A percentile compares a stretch with the other conserved stretches of the same genome.
Evolutionary conservation across 1,140 invertebrate genomes (phyloP).

Genomic region (Drosophila ohnishii): DNA sequence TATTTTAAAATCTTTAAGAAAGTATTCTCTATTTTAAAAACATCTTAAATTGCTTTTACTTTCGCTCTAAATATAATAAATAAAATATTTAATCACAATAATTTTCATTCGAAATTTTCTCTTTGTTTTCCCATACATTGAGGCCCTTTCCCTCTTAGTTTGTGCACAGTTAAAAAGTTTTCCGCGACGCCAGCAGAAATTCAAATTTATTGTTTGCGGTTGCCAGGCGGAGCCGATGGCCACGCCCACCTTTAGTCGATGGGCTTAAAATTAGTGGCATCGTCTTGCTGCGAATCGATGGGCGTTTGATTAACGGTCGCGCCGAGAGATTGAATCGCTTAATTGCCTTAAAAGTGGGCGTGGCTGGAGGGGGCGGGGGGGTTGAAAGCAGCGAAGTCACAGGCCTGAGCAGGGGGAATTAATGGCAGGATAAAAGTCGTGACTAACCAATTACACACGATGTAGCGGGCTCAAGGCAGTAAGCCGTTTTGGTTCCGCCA

Average conservation of each 20-base stretch:
- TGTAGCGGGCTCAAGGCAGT: conserved; percentile 19
- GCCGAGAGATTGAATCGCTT: conserved; percentile 66
- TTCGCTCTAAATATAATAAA: too few species aligned
- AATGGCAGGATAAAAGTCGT: conserved; percentile 50
- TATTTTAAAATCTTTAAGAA: too few species aligned
- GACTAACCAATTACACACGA: conserved; percentile 56
- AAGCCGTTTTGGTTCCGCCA: conserved; percentile 41
- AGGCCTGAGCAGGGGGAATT: conserved; percentile 29
- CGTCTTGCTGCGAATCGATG: conserved; percentile 63
- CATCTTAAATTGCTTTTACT: too few species aligned
- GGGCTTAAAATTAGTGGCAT: conserved; percentile 68
- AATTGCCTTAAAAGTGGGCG: conserved; percentile 75
- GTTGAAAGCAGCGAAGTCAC: background rate
- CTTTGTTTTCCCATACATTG: conserved; percentile 1
- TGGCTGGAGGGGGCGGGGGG: background rate
- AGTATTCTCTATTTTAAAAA: too few species aligned
- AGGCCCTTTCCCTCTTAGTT: conserved; percentile 51
- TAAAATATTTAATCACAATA: background rate
- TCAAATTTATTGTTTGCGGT: conserved; percentile 81
- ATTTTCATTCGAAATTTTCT: background rate
- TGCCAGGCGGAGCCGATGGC: conserved; percentile 28
- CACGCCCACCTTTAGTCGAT: conserved; percentile 39
- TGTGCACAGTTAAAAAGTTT: conserved; percentile 70
- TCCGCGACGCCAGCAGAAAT: conserved; percentile 63
- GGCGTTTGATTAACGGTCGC: conserved; percentile 73